These are phyloP conservation scores for Eupeodes latifasciatus DNA, from an alignment of 2,888 invertebrate genomes.

Conservation along the genomic window DNA sequence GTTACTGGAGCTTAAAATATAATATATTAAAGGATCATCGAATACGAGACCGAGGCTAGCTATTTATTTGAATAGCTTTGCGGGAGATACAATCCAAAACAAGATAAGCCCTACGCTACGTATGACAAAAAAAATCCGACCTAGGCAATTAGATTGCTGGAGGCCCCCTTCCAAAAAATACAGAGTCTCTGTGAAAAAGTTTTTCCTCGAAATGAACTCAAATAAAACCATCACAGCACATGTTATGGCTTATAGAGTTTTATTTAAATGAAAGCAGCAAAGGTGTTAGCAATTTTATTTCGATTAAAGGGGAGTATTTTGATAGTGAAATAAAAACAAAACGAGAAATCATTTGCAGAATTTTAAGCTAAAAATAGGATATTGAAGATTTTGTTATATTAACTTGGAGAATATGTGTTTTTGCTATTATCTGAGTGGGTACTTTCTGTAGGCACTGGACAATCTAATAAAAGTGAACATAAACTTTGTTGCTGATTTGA, in stretches of 20 bases:
- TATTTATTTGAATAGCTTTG: not conserved
- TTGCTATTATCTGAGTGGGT: too few relatives aligned
- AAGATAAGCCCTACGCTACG: not conserved
- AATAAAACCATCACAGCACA: slow-evolving; percentile 4
- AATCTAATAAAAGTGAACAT: too few relatives aligned
- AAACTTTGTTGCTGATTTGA: too few relatives aligned
- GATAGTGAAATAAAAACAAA: not conserved
- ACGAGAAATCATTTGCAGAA: not conserved
- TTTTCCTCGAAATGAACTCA: not conserved
- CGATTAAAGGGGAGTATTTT: not conserved
- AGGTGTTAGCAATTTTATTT: not conserved
- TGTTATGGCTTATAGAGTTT: not conserved
- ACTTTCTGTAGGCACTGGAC: too few relatives aligned
- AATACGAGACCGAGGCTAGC: not conserved
- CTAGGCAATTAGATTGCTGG: not conserved
- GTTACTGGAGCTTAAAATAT: not conserved
- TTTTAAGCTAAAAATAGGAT: slow-evolving; percentile 8
- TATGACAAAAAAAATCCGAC: slow-evolving; percentile 7
- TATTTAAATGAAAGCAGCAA: not conserved
- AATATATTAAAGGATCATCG: not conserved
- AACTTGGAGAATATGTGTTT: not conserved
- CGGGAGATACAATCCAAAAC: slow-evolving; percentile 5
- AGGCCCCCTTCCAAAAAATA: not conserved
- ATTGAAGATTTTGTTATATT: not conserved
- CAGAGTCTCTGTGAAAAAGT: not conserved